phyloP scores from a whole-genome alignment of 92 coral and sea anemone genomes.

The Zoanthus sansibaricus region DNA sequence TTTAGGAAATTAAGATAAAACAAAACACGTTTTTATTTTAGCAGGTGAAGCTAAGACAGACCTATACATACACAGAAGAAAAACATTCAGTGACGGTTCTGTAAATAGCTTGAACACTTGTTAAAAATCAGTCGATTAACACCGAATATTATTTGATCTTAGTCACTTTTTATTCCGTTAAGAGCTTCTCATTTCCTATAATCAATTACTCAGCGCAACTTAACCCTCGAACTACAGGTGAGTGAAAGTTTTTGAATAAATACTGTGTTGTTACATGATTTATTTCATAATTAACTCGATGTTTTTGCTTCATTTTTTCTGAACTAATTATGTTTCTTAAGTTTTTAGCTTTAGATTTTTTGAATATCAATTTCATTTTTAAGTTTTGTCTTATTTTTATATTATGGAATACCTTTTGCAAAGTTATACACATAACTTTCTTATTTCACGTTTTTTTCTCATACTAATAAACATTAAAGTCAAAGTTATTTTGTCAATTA shows the following conservation, averaged over 20 bases:
- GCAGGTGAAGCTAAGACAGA: conserved; percentile 5
- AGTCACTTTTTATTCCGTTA: not conserved
- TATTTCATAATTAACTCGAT: too few species aligned
- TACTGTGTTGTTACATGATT: not conserved
- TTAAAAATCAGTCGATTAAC: conserved; percentile 9
- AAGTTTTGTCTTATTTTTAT: too few species aligned
- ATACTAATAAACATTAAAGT: too few species aligned
- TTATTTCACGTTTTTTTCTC: too few species aligned
- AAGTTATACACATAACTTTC: too few species aligned
- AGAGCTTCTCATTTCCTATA: not conserved
- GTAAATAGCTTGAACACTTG: not conserved
- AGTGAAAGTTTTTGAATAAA: not conserved
- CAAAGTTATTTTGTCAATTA: too few species aligned
- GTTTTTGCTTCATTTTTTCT: too few species aligned
- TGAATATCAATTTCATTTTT: too few species aligned
- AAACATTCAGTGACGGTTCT: not conserved
- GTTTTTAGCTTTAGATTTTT: too few species aligned
- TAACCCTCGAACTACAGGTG: not conserved
- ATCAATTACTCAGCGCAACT: not conserved
- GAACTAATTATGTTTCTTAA: too few species aligned
- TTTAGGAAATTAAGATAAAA: not conserved
- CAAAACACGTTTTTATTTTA: not conserved
- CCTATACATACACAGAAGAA: not conserved
- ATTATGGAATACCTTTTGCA: too few species aligned
- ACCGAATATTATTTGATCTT: not conserved